These are phyloP conservation scores for Aphelenchoides avenae DNA, from an alignment of 1,140 invertebrate species.

Conservation along the genomic window DNA sequence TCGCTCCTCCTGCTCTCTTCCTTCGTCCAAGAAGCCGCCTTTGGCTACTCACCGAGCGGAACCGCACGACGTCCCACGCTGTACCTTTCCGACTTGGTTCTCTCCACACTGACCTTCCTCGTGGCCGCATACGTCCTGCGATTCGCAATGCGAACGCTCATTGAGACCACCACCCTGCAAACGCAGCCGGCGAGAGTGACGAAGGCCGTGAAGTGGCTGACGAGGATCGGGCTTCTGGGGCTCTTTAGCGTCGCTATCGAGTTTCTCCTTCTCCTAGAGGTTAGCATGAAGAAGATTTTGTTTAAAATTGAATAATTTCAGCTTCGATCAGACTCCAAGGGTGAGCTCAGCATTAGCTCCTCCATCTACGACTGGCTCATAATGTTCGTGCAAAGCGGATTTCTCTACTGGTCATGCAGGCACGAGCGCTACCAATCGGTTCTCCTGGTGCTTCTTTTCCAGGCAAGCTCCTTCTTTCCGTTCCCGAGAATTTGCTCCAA, in stretches of 20 bases:
- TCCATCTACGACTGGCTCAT: no score
- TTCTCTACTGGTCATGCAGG: no score
- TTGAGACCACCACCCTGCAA: constrained; percentile 8
- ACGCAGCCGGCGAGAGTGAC: constrained; percentile 10
- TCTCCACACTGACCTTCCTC: constrained; percentile 11
- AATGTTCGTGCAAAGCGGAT: no score
- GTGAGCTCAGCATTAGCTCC: no score
- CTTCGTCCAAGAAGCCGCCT: constrained; percentile 19
- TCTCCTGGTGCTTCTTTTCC: no score
- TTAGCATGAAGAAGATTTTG: background rate
- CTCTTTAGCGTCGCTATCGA: constrained; percentile 14
- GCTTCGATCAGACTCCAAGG: no score
- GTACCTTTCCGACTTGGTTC: background rate
- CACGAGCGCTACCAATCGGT: no score
- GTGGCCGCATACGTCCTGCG: constrained; percentile 12
- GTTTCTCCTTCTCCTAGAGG: constrained; percentile 15
- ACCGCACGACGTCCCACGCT: constrained; percentile 5
- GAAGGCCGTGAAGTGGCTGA: constrained; percentile 9
- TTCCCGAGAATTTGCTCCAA: no score
- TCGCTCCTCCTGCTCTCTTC: constrained; percentile 9
- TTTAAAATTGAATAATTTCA: no score
- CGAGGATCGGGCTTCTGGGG: constrained; percentile 10
- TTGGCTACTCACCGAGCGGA: constrained; percentile 11
- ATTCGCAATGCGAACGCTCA: constrained; percentile 6
- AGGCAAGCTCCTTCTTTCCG: no score